Percentiles rank a stretch among this genome's conserved stretches.
These are phyloP conservation scores for Hippocampus abdominalis DNA, from an alignment of 2,113 vertebrate species.

Conservation along the genomic window DNA sequence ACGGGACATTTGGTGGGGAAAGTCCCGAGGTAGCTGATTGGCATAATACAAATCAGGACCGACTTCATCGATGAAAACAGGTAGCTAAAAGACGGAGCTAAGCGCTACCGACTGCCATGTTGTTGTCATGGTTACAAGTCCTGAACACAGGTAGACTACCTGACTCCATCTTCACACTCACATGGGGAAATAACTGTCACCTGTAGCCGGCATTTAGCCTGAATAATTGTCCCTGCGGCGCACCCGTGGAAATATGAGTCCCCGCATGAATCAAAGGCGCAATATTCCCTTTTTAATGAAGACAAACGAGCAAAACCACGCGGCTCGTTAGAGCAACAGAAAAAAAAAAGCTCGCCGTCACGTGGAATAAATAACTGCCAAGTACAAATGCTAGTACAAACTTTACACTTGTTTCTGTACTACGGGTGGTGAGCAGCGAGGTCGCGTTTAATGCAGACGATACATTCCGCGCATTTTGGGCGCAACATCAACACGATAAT, in stretches of 20 bases:
- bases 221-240: slow-evolving; percentile 27
- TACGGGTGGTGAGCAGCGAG: background rate
- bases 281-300: slow-evolving; percentile 57
- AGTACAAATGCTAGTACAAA: slow-evolving; percentile 13
- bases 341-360: slow-evolving; percentile 48
- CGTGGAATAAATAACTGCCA: slow-evolving; percentile 49
- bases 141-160: background rate
- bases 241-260: slow-evolving; percentile 8
- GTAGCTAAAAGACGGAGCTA: background rate
- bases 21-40: background rate
- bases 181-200: slow-evolving; percentile 37
- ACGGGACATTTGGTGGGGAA: background rate
- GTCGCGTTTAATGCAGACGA: background rate
- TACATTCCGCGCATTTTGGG: background rate
- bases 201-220: slow-evolving; percentile 19
- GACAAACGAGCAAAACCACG: slow-evolving; percentile 47
- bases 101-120: background rate
- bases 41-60: background rate
- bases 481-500: slow-evolving; percentile 29
- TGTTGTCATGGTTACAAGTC: background rate
- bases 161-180: background rate
- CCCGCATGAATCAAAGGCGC: slow-evolving; percentile 44
- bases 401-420: slow-evolving; percentile 7
- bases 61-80: background rate
- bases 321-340: slow-evolving; percentile 51